Conservation (phyloP, 1,140 invertebrate species). For the Drosophila busckii region DNA sequence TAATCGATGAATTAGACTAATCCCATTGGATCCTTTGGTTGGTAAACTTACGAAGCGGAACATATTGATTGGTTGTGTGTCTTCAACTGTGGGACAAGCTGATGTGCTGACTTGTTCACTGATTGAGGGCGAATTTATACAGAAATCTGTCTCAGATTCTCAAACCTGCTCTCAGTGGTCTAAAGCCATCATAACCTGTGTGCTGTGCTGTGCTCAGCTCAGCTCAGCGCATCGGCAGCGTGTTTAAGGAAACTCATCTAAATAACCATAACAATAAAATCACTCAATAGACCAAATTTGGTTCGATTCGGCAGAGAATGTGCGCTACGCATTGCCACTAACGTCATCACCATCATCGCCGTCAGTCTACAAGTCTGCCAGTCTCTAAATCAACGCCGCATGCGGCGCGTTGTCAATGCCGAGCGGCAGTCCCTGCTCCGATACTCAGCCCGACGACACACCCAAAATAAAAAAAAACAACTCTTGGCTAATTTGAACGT, state of each 20-base stretch:
- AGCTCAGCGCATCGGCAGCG: slow-evolving; percentile 36
- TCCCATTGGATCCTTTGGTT: not conserved
- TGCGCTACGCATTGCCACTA: slow-evolving; percentile 5
- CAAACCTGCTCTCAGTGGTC: no score
- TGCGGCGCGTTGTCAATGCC: slow-evolving; percentile 42
- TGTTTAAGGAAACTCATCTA: slow-evolving; percentile 66
- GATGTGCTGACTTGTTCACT: slow-evolving; percentile 45
- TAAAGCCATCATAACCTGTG: no score
- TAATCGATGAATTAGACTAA: not conserved
- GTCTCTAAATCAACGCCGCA: slow-evolving; percentile 28
- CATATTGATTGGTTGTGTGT: slow-evolving; percentile 48
- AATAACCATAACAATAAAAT: slow-evolving; percentile 59
- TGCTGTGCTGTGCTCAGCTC: slow-evolving; percentile 31
- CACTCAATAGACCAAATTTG: slow-evolving; percentile 31
- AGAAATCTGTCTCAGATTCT: no score
- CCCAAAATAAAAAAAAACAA: slow-evolving; percentile 43
- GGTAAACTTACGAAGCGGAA: slow-evolving; percentile 67
- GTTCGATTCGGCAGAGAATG: slow-evolving; percentile 45
- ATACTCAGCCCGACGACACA: slow-evolving; percentile 41
- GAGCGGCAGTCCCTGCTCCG: slow-evolving; percentile 50
- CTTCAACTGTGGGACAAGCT: slow-evolving; percentile 39
- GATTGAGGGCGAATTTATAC: slow-evolving; percentile 52
- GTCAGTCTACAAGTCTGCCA: slow-evolving; percentile 3
- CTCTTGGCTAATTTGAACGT: slow-evolving; percentile 62
- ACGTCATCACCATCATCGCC: slow-evolving; percentile 3